Conservation (phyloP, 2,888 invertebrate species). For the Cantharis flavilabris region DNA sequence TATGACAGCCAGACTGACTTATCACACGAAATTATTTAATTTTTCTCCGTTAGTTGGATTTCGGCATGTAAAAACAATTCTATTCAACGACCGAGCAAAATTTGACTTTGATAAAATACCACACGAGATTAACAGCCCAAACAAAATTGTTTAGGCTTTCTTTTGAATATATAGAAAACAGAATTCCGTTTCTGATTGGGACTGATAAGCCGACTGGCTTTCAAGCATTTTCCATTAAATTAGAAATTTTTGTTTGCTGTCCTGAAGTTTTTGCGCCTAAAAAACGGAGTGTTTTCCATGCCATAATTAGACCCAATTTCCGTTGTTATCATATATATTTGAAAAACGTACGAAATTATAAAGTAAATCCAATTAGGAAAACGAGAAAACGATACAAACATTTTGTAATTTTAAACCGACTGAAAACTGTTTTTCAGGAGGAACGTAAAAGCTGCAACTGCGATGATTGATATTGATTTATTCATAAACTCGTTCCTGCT, state of each 20-base stretch:
- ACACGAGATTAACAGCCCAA: neutral
- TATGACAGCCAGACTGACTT: neutral
- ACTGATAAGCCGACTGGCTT: neutral
- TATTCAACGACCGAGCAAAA: neutral
- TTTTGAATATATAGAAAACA: neutral
- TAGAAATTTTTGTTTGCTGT: neutral
- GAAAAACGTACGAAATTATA: neutral
- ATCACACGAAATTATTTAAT: conserved; percentile 4
- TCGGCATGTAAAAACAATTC: neutral
- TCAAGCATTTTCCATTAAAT: neutral
- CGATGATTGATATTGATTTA: neutral
- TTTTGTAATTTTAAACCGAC: neutral
- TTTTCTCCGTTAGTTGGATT: neutral
- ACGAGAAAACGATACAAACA: neutral
- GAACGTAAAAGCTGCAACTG: neutral
- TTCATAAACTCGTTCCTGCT: neutral
- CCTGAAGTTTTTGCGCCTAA: neutral
- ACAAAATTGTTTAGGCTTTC: neutral
- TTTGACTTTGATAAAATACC: neutral
- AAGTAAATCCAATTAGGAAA: neutral
- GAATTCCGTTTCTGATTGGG: neutral
- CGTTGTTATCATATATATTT: no score
- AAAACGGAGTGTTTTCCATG: no score
- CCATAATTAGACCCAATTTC: no score
- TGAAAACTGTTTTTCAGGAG: neutral